Percentiles rank a stretch among this genome's conserved stretches.
Evolutionary conservation across 2,113 vertebrate genomes (phyloP).

Genomic region (Synodontis membranacea): DNA sequence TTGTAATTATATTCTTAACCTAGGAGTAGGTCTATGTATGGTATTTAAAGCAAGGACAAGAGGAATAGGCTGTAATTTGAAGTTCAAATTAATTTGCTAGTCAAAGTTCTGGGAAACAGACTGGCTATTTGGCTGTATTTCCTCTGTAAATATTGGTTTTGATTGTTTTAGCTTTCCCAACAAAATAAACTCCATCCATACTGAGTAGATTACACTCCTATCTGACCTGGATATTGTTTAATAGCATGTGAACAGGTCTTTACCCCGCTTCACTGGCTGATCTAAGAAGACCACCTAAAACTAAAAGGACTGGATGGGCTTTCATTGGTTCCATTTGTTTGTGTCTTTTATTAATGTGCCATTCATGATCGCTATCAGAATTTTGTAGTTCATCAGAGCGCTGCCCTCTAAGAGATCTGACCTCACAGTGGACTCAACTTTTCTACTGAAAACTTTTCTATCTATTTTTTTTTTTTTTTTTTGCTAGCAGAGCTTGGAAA

Average conservation of each 20-base stretch:
- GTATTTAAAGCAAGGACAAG: background rate
- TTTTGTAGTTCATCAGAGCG: slow-evolving; percentile 59
- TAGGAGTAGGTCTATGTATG: background rate
- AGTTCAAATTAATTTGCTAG: slow-evolving; percentile 67
- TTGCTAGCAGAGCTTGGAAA: background rate
- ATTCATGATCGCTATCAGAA: slow-evolving; percentile 67
- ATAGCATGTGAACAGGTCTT: slow-evolving; percentile 74
- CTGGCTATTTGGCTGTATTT: slow-evolving; percentile 65
- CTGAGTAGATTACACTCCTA: slow-evolving; percentile 73
- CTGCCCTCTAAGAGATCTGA: slow-evolving; percentile 53
- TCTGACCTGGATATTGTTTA: slow-evolving; percentile 69
- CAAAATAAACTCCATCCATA: slow-evolving; percentile 76
- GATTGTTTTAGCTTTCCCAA: slow-evolving; percentile 69
- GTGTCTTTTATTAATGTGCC: slow-evolving; percentile 69
- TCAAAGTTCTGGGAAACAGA: slow-evolving; percentile 69
- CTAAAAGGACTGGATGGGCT: slow-evolving; percentile 58
- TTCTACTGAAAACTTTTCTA: no score
- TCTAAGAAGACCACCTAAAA: slow-evolving; percentile 64
- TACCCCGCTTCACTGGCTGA: slow-evolving; percentile 58
- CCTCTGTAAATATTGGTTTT: slow-evolving; percentile 75
- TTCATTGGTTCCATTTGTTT: slow-evolving; percentile 61
- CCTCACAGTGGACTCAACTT: slow-evolving; percentile 10
- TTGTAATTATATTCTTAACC: background rate
- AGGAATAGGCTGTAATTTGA: slow-evolving; percentile 52
- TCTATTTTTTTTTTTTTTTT: no score